Evolutionary conservation across 1,140 invertebrate species (phyloP), one percentile per base, ranked within the genome.

Genomic region (Lordiphosa mommai): DNA sequence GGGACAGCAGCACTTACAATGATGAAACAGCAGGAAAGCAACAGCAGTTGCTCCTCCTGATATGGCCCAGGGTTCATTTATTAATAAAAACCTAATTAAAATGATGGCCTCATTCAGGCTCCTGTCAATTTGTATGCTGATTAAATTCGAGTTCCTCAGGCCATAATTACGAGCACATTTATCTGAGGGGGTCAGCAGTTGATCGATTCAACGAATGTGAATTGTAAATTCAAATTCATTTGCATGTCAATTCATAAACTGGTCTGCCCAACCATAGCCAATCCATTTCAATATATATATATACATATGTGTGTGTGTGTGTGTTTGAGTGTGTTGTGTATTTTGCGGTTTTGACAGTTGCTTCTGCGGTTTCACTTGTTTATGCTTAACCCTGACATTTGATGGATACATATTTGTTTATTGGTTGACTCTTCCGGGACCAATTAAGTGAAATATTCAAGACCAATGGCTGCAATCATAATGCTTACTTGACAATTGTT

Each of bases 381-480:
- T 20, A 27, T 34, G 41, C 38, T 67, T 59, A 34, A 50, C 56
- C 61, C 51, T 72, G 74, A 48, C 69, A 69, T 65, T 80, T 65
- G 50, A 57, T 61, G 38, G 32, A 30, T 33, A 17, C 41, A 38
- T n/a, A 30, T 16, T 7, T 46, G 16, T 56, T 40, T 17, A 16
- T 30, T 10, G 13, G 23, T 14, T n/a, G 12, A 14, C n/a, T 20
- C 66, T 71, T 59, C 33, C 17, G 61, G 71, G 65, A 41, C 57
- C 66, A 82, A 84, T 84, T 82, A 82, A 55, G 55, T 82, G 61
- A 82, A 84, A 76, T 84, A 80, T 80, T 80, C 71, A 82, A 56
- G 2, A 51, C 50, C 36, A 40, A 66, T 61, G 64, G 55, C 70
- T 61, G n/a, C n/a, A n/a, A 66, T 71, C 71, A 74, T 61, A 67